Evolutionary conservation across 1,140 invertebrate species (phyloP), one percentile per base, ranked within the genome.

Genomic region (Lethrus apterus): DNA sequence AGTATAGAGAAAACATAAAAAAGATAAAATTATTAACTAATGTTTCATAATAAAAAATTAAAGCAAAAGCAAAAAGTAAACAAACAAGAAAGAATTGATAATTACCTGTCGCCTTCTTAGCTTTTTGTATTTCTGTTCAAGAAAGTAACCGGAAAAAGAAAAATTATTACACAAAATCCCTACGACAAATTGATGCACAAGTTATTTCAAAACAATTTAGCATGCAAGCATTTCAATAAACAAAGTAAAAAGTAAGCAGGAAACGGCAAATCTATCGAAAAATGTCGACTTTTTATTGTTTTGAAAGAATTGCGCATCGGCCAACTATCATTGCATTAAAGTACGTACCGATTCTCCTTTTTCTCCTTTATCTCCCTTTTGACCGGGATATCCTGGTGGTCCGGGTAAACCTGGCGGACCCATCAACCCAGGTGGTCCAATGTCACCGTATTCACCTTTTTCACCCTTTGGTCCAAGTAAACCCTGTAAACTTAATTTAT

Each of bases 381-480:
- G 70, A 9, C 89, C 90, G 11, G 88, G 87, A 68, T 90, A 90
- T n/a, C 89, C 89, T 59, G 89, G 78, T 17, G 78, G 78, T 32
- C 78, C 77, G 2, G 77, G 77, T 44, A 75, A 60, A 4, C 74
- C 83, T 48, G 83, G 83, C 40, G 83, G 83, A 60, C 86, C 86
- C 62, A 88, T 83, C 56, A 89, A 72, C 41, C 88, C 88, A 13
- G 89, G 89, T 13, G 89, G 89, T 44, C 89, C 89, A 61, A 93
- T 91, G 59, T 92, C 87, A 9, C 91, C 90, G 59, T 90, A 89
- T 62, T 90, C 86, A 26, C 89, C 89, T 62, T 91, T 90, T 55
- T 87, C 86, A 29, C 89, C 89, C 66, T 90, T 90, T 1, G 86
- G 85, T 31, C 89, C 89, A 52, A 80, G 70, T 51, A 78, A 76